Evolutionary conservation across 2,113 vertebrate species (phyloP).

Genomic region (Plectropomus leopardus): DNA sequence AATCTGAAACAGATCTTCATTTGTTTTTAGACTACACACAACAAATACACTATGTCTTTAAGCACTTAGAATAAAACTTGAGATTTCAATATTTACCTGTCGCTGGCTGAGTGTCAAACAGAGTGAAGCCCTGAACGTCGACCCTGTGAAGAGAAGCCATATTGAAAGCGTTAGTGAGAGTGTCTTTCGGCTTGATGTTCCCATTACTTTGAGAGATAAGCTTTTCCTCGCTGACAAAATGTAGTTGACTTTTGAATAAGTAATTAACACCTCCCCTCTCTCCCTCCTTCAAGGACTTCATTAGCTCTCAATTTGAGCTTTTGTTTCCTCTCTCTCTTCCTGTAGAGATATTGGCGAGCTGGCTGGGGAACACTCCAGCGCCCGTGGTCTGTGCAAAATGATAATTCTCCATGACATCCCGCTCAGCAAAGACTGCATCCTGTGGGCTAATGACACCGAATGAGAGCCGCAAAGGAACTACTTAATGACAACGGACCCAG

Average conservation of each 20-base stretch:
- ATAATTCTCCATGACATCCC: conserved; percentile 73
- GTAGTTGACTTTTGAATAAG: conserved; percentile 55
- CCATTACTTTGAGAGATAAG: conserved; percentile 26
- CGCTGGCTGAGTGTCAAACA: conserved; percentile 68
- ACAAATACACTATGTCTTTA: background rate
- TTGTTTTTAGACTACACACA: background rate
- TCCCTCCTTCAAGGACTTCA: conserved; percentile 60
- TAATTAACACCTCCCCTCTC: conserved; percentile 53
- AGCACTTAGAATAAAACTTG: background rate
- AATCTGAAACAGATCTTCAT: background rate
- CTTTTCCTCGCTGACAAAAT: conserved; percentile 18
- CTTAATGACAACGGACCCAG: conserved; percentile 64
- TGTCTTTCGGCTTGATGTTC: background rate
- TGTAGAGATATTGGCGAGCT: conserved; percentile 43
- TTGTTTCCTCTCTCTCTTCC: conserved; percentile 25
- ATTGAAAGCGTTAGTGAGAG: conserved; percentile 16
- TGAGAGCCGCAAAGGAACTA: conserved; percentile 60
- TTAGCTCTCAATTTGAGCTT: conserved; percentile 64
- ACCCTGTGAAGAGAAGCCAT: conserved; percentile 66
- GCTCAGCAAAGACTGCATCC: conserved; percentile 68
- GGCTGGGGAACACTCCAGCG: conserved; percentile 58
- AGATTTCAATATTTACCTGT: conserved; percentile 71
- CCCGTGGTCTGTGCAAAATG: conserved; percentile 64
- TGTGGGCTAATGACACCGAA: conserved; percentile 75
- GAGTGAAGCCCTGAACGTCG: conserved; percentile 57